Evolutionary conservation across 2,797 vertebrate genomes (phyloP).

Genomic region (Notolabrus celidotus): DNA sequence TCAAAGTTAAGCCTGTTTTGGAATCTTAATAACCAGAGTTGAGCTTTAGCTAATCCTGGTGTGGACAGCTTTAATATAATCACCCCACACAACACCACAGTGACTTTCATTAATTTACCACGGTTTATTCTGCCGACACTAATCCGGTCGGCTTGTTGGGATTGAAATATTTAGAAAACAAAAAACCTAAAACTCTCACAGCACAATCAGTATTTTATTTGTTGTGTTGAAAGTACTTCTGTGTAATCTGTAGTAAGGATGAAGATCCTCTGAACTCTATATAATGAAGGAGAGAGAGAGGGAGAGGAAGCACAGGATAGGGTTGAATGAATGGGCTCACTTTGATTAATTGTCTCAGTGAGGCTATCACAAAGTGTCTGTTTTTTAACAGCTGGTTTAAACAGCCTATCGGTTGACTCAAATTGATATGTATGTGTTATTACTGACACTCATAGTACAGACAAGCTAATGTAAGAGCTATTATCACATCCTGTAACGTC

Average conservation of each 20-base stretch:
- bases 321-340: no score
- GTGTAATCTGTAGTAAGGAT: slow-evolving; percentile 30
- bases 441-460: no score
- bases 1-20: slow-evolving; percentile 58
- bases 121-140: no score
- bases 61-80: slow-evolving; percentile 71
- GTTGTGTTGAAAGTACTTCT: slow-evolving; percentile 39
- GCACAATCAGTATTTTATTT: slow-evolving; percentile 14
- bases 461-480: no score
- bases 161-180: slow-evolving; percentile 12
- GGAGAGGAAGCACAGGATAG: no score
- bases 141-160: slow-evolving; percentile 63
- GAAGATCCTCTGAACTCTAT: slow-evolving; percentile 30
- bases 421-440: no score
- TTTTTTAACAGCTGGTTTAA: no score
- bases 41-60: slow-evolving; percentile 72
- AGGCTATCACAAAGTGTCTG: no score
- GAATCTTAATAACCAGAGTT: slow-evolving; percentile 49
- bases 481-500: no score
- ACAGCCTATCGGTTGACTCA: no score
- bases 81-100: slow-evolving; percentile 46
- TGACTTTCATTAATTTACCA: slow-evolving; percentile 70
- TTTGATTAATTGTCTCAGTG: no score
- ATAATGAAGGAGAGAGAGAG: no score
- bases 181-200: not conserved